Base-by-base conservation (phyloP, 92 coral and sea anemone species). In the Epizoanthus rinbou region DNA sequence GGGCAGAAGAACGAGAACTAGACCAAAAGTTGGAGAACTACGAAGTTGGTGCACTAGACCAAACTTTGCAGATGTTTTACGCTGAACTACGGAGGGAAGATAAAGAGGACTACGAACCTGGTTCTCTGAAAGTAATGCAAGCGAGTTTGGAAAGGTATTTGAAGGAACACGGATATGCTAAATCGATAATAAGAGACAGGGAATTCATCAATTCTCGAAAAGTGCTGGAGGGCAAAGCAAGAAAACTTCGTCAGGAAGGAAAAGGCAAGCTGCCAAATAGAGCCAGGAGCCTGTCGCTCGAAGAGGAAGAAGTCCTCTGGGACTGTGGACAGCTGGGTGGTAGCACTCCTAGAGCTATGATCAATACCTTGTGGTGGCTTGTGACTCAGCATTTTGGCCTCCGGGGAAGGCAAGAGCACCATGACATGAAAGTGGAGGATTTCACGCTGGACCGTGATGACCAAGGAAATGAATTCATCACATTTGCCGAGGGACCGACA, bases 361-460 rank as follows among this genome's bases (percentile, higher is more conserved):
- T 84, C 14, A 84, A 74, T 23, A 84, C 75, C 35, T 23, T 59
- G 73, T 84, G 82, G 87, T 84, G 74, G 87, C 35, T 63, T 37
- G 74, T 84, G 64, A 74, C 80, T 15, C 87, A 69, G 35, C 35
- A 74, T 59, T 67, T 87, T 76, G 87, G 90, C 25, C 37, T 87
- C 8, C 68, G 71, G 17, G 86, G 78, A 67, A 52, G 89, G 53
- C 71, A 72, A 50, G 81, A 54, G 43, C 86, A 80, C 31, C 80
- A 86, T 52, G 53, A 67, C 5, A 74, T 85, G 87, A 13, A 59
- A 41, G 78, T 85, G 13, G 88, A 76, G 7, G 74, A 54, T 5
- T 82, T 68, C 37, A 50, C 25, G 1, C 1, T 84, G 7, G 8
- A 17, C 6, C 18, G 13, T 18, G 82, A 84, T 23, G 82, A 84